Percentiles rank a stretch among this genome's conserved stretches.
phyloP scores from a whole-genome alignment of 2,797 vertebrate species.

The Eutrigla gurnardus region DNA sequence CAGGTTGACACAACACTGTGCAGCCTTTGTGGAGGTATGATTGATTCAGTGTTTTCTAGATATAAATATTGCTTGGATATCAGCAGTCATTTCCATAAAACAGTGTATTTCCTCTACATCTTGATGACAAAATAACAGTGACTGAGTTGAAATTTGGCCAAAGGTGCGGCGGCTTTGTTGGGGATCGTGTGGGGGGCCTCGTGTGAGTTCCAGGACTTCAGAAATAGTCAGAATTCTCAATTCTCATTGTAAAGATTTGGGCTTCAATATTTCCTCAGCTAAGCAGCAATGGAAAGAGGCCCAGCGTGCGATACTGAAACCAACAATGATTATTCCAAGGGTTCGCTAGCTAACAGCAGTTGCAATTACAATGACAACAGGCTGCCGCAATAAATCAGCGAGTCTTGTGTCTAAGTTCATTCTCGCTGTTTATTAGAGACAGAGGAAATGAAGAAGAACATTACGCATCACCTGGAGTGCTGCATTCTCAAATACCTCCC shows the following conservation, averaged over 20 bases:
- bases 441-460: constrained; percentile 73
- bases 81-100: background rate
- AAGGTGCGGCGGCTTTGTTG: constrained; percentile 7
- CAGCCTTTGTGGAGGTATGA: background rate
- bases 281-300: constrained; percentile 35
- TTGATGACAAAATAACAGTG: background rate
- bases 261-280: constrained; percentile 32
- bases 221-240: constrained; percentile 9
- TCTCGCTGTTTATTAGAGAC: constrained; percentile 72
- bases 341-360: constrained; percentile 61
- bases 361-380: constrained; percentile 67
- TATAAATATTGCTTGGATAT: background rate
- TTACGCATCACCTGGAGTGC: constrained; percentile 69
- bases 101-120: background rate
- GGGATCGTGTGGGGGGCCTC: background rate
- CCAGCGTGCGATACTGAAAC: constrained; percentile 46
- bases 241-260: background rate
- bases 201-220: background rate
- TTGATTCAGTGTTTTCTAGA: background rate
- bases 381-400: constrained; percentile 72
- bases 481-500: constrained; percentile 63
- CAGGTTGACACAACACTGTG: constrained; percentile 7
- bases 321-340: constrained; percentile 60
- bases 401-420: constrained; percentile 58
- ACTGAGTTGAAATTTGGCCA: background rate